phyloP scores from a whole-genome alignment of 2,113 vertebrate genomes.

The Elaphurus davidianus region DNA sequence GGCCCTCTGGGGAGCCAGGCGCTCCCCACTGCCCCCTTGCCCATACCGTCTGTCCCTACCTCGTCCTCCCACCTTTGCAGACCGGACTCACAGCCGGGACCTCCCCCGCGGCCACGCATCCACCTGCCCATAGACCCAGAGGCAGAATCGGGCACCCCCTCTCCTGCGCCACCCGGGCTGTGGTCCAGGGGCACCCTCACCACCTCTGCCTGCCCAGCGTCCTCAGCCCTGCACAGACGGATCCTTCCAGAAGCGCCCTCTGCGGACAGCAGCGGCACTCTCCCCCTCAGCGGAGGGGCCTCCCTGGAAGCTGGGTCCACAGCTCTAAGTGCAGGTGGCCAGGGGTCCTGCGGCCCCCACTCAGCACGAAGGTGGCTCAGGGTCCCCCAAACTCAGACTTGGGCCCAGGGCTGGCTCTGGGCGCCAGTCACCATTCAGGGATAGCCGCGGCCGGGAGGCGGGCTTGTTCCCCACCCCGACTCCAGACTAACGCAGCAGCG shows the following conservation, averaged over 20 bases:
- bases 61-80: background rate
- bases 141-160: accelerated
- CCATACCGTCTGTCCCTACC: background rate
- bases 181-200: background rate
- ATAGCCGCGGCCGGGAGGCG: accelerated
- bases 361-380: background rate
- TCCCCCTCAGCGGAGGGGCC: background rate
- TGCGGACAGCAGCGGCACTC: background rate
- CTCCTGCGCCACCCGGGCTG: background rate
- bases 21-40: background rate
- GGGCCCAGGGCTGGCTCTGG: background rate
- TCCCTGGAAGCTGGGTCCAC: background rate
- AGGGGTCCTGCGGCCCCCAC: background rate
- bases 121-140: background rate
- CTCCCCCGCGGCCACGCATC: accelerated
- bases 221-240: background rate
- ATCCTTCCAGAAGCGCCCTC: background rate
- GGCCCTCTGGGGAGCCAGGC: accelerated
- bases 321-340: accelerated
- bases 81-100: background rate
- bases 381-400: background rate
- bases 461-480: too few species aligned
- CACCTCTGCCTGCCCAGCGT: background rate
- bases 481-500: background rate
- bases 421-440: background rate